Conservation (phyloP, 2,113 vertebrate species). For the Uria aalge region DNA sequence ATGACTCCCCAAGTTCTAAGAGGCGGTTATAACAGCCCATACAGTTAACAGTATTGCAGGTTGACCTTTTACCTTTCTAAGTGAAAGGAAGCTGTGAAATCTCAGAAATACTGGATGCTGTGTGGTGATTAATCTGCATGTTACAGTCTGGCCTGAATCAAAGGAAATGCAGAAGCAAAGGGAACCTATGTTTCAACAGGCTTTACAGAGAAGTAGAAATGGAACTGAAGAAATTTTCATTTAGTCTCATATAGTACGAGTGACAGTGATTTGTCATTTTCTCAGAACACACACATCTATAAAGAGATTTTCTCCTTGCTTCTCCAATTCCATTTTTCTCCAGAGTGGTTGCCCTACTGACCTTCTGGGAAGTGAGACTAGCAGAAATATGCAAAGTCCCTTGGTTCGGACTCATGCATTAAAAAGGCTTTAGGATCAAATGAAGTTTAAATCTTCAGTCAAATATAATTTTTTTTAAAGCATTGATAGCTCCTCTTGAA, state of each 20-base stretch:
- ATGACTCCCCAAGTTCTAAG: neutral
- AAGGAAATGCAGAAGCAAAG: neutral
- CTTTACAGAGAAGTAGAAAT: neutral
- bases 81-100: neutral
- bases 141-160: neutral
- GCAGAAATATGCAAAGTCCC: neutral
- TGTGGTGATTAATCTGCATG: neutral
- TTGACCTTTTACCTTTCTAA: neutral
- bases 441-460: neutral
- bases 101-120: neutral
- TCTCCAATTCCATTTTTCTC: neutral
- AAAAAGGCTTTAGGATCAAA: neutral
- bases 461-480: neutral
- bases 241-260: neutral
- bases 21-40: neutral
- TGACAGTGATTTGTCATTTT: neutral
- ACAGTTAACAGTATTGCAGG: neutral
- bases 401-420: neutral
- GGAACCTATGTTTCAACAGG: neutral
- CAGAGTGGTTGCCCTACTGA: neutral
- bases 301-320: neutral
- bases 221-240: neutral
- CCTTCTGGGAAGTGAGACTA: neutral
- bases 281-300: neutral
- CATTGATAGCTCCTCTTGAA: neutral